Conservation (phyloP, 2,797 vertebrate genomes). For the Channa striata region DNA sequence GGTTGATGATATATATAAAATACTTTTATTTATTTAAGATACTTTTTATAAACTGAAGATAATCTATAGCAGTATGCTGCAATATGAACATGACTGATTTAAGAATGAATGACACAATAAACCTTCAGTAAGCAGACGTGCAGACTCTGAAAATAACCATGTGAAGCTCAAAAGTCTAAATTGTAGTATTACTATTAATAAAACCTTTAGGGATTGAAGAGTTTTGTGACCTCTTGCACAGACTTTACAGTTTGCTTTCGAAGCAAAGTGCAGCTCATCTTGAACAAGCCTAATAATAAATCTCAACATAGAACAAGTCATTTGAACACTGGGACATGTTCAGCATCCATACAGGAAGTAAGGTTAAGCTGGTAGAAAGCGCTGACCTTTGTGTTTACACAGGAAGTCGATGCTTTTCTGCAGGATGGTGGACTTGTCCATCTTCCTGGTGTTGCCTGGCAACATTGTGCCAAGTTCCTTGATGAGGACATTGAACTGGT, state of each 20-base stretch:
- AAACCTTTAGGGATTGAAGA: not conserved
- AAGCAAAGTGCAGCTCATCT: not conserved
- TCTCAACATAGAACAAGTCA: constrained; percentile 22
- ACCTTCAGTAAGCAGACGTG: too few species aligned
- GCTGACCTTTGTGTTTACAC: constrained; percentile 96
- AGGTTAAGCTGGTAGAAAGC: constrained; percentile 16
- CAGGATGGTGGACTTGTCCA: constrained; percentile 98
- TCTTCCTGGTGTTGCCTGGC: constrained; percentile 96
- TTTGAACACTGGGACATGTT: constrained; percentile 20
- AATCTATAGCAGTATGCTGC: not conserved
- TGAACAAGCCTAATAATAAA: not conserved
- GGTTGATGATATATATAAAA: too few species aligned
- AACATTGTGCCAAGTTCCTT: constrained; percentile 98
- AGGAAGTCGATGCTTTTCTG: constrained; percentile 99
- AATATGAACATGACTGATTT: too few species aligned
- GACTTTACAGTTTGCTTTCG: too few species aligned
- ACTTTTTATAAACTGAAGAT: too few species aligned
- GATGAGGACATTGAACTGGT: constrained; percentile 99
- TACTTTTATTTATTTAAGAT: not conserved
- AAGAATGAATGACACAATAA: too few species aligned
- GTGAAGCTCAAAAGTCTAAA: too few species aligned
- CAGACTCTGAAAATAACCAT: too few species aligned
- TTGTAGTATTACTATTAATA: too few species aligned
- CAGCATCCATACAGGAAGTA: constrained; percentile 36
- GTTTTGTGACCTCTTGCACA: too few species aligned